Percentiles rank a stretch among this genome's conserved stretches.
Conservation (phyloP, 2,113 vertebrate species). For the Phaethornis superciliosus region DNA sequence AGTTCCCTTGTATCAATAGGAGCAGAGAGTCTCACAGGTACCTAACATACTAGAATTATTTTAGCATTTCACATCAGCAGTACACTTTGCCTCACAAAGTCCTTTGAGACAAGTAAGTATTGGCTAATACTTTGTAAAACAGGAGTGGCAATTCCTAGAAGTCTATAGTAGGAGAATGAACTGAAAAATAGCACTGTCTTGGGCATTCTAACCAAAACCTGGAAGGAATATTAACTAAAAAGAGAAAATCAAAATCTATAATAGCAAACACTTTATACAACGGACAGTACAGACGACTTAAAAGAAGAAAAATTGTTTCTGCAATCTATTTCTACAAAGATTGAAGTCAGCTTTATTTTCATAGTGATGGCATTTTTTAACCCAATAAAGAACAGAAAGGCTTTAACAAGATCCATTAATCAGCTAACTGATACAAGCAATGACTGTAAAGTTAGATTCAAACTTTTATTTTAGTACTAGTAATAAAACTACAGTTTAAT, state of each 20-base stretch:
- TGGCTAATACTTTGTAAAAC: background rate
- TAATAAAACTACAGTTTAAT: slow-evolving; percentile 6
- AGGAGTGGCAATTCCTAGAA: background rate
- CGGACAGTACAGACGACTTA: background rate
- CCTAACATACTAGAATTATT: fast-evolving
- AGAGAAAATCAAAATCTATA: background rate
- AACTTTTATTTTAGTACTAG: background rate
- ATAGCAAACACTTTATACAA: background rate
- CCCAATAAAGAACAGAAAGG: background rate
- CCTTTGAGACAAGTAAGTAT: background rate
- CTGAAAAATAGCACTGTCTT: background rate
- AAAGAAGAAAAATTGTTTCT: background rate
- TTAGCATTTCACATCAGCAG: background rate
- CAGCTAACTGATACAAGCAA: background rate
- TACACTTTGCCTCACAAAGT: background rate
- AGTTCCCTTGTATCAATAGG: background rate
- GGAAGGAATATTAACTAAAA: background rate
- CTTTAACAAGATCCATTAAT: background rate
- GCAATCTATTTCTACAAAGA: background rate
- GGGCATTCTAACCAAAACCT: background rate
- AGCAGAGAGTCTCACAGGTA: background rate
- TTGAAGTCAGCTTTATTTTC: background rate
- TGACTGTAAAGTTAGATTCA: background rate
- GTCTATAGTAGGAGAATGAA: background rate
- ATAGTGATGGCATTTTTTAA: background rate